phyloP scores from a whole-genome alignment of 2,113 vertebrate genomes.

The Calidris pugnax region DNA sequence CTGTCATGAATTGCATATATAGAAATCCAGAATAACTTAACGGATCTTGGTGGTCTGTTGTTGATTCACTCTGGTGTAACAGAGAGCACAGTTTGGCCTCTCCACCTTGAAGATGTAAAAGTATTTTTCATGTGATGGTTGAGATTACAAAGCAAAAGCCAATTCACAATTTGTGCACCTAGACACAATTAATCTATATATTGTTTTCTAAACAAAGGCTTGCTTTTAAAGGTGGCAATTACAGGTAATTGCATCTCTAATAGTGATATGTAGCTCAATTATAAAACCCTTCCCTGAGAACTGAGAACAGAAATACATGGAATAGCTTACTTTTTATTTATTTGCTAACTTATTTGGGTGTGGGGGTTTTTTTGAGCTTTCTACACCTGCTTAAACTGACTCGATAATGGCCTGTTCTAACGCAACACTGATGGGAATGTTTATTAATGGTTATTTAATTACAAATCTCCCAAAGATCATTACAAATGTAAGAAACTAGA shows the following conservation, averaged over 20 bases:
- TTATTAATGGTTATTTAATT: slow-evolving; percentile 52
- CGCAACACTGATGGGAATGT: not conserved
- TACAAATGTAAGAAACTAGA: not conserved
- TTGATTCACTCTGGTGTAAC: not conserved
- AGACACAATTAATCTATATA: not conserved
- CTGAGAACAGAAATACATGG: not conserved
- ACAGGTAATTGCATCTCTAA: slow-evolving; percentile 32
- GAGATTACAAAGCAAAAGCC: not conserved
- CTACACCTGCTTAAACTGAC: slow-evolving; percentile 7
- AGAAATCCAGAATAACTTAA: not conserved
- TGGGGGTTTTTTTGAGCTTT: slow-evolving; percentile 13
- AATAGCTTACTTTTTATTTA: not conserved
- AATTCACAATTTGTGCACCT: not conserved
- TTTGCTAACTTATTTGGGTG: not conserved
- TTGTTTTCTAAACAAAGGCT: slow-evolving; percentile 20
- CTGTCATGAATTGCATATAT: not conserved
- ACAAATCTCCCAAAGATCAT: slow-evolving; percentile 15
- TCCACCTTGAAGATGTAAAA: not conserved
- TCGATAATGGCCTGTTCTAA: not conserved
- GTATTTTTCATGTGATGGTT: not conserved
- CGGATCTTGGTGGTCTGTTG: not conserved
- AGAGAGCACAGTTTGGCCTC: not conserved
- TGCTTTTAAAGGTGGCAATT: slow-evolving; percentile 12
- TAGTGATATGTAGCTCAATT: slow-evolving; percentile 38
- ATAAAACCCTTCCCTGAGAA: not conserved